Percentiles rank a stretch among this genome's conserved stretches.
These are phyloP conservation scores for Lycocorax pyrrhopterus DNA, from an alignment of 2,113 vertebrate species.

Conservation along the genomic window DNA sequence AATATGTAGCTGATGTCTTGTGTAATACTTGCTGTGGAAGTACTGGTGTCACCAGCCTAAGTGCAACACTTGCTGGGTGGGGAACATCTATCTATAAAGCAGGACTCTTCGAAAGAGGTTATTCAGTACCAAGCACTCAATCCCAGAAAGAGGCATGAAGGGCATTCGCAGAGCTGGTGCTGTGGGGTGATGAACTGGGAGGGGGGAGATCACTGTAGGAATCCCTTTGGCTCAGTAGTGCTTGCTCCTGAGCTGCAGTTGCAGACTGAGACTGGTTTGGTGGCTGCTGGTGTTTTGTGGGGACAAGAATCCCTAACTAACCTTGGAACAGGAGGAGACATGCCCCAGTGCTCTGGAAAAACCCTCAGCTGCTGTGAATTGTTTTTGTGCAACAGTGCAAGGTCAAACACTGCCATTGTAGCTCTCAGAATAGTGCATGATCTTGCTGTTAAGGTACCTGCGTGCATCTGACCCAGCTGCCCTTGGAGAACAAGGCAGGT, in stretches of 20 bases:
- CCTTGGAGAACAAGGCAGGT: background rate
- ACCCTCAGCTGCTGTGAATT: background rate
- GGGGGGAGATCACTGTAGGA: background rate
- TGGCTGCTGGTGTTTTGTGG: background rate
- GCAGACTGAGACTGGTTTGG: background rate
- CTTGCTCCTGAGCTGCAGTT: background rate
- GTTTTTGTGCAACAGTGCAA: background rate
- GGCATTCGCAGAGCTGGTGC: background rate
- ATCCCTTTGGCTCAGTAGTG: background rate
- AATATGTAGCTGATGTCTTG: background rate
- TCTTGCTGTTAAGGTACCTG: background rate
- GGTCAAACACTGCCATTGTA: background rate
- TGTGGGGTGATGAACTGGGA: background rate
- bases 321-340: background rate
- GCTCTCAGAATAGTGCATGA: background rate
- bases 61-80: background rate
- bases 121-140: background rate
- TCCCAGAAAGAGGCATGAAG: background rate
- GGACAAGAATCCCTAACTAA: background rate
- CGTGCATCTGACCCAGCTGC: background rate
- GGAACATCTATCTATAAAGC: background rate
- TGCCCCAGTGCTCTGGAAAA: background rate
- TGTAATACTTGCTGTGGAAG: background rate
- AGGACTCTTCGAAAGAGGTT: background rate
- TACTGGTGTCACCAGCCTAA: background rate